Evolutionary conservation across 2,113 vertebrate genomes (phyloP), one percentile per base, ranked within the genome.

Genomic region (Ramphastos sulfuratus): DNA sequence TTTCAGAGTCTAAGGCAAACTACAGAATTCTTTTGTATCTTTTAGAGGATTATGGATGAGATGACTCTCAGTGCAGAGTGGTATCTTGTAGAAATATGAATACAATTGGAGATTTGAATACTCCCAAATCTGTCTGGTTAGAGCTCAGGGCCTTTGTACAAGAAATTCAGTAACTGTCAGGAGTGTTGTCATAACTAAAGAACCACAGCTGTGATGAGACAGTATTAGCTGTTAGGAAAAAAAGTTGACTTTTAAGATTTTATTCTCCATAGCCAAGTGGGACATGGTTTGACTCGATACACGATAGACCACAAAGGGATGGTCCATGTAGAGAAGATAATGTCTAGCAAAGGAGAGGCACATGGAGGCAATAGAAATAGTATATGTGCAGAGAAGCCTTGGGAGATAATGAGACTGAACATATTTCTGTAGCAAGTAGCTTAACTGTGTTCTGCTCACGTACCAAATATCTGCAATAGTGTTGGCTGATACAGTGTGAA

Each of bases 221-320:
- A 5, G 21, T 46, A 58, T 54, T 28, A 35, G 13, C 4, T 52
- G 27, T 9, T 27, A 60, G 16, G 17, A 61, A 50, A 52, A 54
- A 27, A 3, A 2, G 0, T 7, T 81, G 24, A 15, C 7, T 74
- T 72, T 18, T 30, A 20, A 18, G n/a, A 17, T 12, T 39, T 12
- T 56, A 1, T 21, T 69, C 28, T 15, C 54, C 35, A 9, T 65
- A 0, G 0, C 30, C 15, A 13, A 5, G 3, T n/a, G 35, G 59
- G 35, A 25, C 0, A 0, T 20, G 39, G 21, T 11, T 81, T 61
- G 50, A 4, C 30, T 63, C 3, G 63, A 3, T 37, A 35, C 3
- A 23, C 31, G 37, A 12, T 9, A 76, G 39, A 37, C 3, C 25
- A 69, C 10, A 42, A n/a, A 70, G 66, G 63, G 28, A 16, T 66